Evolutionary conservation across 2,113 vertebrate species (phyloP).

Genomic region (Hylia prasina): DNA sequence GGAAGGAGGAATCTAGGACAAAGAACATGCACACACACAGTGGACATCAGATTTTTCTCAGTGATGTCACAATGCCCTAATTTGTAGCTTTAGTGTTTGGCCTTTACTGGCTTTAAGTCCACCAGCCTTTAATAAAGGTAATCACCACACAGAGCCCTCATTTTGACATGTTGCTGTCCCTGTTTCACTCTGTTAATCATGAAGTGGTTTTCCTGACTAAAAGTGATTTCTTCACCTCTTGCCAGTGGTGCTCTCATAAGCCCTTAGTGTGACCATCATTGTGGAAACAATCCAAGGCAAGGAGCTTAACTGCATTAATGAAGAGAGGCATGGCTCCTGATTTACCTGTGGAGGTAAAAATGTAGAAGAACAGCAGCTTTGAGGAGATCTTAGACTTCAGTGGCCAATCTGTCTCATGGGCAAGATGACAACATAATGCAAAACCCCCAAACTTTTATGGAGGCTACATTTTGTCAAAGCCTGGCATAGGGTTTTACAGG

Average conservation of each 20-base stretch:
- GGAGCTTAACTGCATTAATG: background rate
- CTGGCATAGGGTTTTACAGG: background rate
- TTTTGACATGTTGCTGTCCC: background rate
- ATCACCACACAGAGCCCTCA: background rate
- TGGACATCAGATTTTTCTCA: background rate
- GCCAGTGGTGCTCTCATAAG: background rate
- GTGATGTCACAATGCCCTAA: background rate
- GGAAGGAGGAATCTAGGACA: slow-evolving; percentile 71
- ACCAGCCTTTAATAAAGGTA: slow-evolving; percentile 12
- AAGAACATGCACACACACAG: background rate
- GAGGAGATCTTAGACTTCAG: background rate
- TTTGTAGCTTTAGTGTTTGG: background rate
- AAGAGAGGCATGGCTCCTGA: background rate
- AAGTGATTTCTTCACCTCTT: slow-evolving; percentile 18
- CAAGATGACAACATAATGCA: background rate
- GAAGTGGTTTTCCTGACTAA: background rate
- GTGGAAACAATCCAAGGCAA: background rate
- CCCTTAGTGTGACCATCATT: background rate
- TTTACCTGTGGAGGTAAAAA: background rate
- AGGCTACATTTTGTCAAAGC: background rate
- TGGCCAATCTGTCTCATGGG: background rate
- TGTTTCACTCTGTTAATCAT: background rate
- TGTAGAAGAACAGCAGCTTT: background rate
- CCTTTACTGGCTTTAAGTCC: background rate
- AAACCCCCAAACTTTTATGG: background rate